Conservation (phyloP, 2,888 invertebrate species). For the Meiosimyza decipiens region DNA sequence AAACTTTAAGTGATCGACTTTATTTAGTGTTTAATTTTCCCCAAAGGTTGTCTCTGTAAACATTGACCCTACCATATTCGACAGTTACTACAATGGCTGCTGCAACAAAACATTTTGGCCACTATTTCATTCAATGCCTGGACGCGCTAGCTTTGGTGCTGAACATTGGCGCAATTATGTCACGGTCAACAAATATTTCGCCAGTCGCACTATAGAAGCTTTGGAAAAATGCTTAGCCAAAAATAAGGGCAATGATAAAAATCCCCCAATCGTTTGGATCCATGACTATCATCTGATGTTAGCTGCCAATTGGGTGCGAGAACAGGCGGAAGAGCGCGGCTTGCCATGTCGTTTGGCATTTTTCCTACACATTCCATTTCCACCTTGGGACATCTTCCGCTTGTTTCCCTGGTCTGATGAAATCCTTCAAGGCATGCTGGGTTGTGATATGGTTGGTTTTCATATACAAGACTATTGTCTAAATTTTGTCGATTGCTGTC, state of each 20-base stretch:
- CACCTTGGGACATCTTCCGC: constrained; percentile 92
- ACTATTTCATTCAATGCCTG: constrained; percentile 92
- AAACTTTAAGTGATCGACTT: background rate
- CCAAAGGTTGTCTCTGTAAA: constrained; percentile 82
- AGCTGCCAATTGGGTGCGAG: constrained; percentile 90
- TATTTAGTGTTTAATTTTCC: background rate
- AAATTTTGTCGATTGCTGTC: constrained; percentile 92
- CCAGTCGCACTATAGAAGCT: constrained; percentile 80
- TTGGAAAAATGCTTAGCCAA: constrained; percentile 69
- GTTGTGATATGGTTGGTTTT: constrained; percentile 93
- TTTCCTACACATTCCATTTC: constrained; percentile 95
- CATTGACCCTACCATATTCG: constrained; percentile 80
- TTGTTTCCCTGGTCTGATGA: constrained; percentile 94
- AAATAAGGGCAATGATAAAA: constrained; percentile 60
- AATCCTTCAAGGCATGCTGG: constrained; percentile 90
- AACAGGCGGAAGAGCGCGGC: constrained; percentile 82
- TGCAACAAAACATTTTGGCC: constrained; percentile 95
- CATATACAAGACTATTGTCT: constrained; percentile 91
- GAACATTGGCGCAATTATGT: constrained; percentile 88
- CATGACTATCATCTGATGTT: constrained; percentile 96
- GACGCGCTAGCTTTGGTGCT: constrained; percentile 83
- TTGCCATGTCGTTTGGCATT: constrained; percentile 86
- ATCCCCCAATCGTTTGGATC: constrained; percentile 86
- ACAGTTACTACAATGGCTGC: constrained; percentile 91
- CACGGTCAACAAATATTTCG: constrained; percentile 84